phyloP scores from a whole-genome alignment of 2,888 invertebrate genomes.

The Dynastes tityus region DNA sequence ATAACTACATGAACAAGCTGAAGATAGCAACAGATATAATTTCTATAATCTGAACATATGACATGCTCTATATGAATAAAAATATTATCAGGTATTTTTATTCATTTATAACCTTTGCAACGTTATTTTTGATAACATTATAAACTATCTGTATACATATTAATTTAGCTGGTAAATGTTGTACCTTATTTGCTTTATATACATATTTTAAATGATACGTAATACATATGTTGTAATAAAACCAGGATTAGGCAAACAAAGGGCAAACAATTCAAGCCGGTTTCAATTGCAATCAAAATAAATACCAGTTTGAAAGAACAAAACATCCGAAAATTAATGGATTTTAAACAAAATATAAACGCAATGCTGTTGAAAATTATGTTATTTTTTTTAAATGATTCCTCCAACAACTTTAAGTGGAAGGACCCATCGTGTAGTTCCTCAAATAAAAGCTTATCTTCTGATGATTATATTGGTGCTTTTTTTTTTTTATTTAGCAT shows the following conservation, averaged over 20 bases:
- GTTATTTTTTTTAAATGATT: too few species aligned
- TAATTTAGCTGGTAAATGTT: constrained; percentile 35
- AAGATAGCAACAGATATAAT: constrained; percentile 50
- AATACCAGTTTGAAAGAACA: neutral
- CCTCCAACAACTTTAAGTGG: too few species aligned
- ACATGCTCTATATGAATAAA: constrained; percentile 20
- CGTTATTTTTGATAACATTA: constrained; percentile 52
- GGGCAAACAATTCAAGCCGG: too few species aligned
- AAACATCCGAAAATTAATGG: neutral
- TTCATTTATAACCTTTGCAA: constrained; percentile 53
- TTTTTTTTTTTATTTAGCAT: too few species aligned
- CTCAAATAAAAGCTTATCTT: too few species aligned
- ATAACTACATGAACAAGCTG: constrained; percentile 47
- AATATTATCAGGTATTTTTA: constrained; percentile 33
- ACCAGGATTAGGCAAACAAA: neutral
- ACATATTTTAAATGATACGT: constrained; percentile 26
- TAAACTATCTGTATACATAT: constrained; percentile 44
- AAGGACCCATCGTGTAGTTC: too few species aligned
- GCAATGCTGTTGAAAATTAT: too few species aligned
- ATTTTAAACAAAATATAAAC: too few species aligned
- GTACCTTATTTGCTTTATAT: constrained; percentile 7
- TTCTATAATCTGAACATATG: constrained; percentile 53
- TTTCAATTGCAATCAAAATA: neutral
- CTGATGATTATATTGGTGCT: too few species aligned
- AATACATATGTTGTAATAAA: constrained; percentile 21